Conservation (phyloP, 2,888 invertebrate species). For the Pyrrhopygopsis socrates region DNA sequence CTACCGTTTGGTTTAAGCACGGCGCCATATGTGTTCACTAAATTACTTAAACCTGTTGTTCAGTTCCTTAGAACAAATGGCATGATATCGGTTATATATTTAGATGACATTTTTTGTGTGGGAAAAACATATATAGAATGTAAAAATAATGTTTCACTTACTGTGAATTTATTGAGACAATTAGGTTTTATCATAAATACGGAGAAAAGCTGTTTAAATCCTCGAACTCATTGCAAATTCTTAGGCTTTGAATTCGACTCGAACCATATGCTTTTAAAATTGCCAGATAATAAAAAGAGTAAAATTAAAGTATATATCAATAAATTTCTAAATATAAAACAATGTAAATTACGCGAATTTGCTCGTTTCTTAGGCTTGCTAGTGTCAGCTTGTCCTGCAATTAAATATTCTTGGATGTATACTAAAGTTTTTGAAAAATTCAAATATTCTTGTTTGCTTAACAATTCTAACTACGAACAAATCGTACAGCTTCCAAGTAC, state of each 20-base stretch:
- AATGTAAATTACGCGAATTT: constrained; percentile 53
- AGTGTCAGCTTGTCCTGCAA: constrained; percentile 51
- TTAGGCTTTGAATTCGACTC: constrained; percentile 52
- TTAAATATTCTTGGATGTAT: constrained; percentile 54
- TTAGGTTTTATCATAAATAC: constrained; percentile 41
- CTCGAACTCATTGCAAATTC: constrained; percentile 18
- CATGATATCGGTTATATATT: background rate
- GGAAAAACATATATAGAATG: background rate
- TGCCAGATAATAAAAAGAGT: constrained; percentile 5
- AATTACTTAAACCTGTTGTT: constrained; percentile 45
- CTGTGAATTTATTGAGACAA: background rate
- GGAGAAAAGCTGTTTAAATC: constrained; percentile 26
- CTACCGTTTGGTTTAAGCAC: constrained; percentile 72
- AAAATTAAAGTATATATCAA: constrained; percentile 27
- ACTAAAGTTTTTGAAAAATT: constrained; percentile 47
- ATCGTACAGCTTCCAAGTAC: background rate
- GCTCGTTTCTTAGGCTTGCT: constrained; percentile 35
- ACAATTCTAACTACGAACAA: background rate
- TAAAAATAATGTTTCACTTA: background rate
- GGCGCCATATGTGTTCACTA: constrained; percentile 65
- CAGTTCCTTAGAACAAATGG: constrained; percentile 3
- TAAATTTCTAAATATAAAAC: background rate
- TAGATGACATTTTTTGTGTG: constrained; percentile 38
- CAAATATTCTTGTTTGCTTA: constrained; percentile 1
- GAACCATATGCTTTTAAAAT: constrained; percentile 16